These are phyloP conservation scores for Rhinoraja longicauda DNA, from an alignment of 2,797 vertebrate species.

Conservation along the genomic window DNA sequence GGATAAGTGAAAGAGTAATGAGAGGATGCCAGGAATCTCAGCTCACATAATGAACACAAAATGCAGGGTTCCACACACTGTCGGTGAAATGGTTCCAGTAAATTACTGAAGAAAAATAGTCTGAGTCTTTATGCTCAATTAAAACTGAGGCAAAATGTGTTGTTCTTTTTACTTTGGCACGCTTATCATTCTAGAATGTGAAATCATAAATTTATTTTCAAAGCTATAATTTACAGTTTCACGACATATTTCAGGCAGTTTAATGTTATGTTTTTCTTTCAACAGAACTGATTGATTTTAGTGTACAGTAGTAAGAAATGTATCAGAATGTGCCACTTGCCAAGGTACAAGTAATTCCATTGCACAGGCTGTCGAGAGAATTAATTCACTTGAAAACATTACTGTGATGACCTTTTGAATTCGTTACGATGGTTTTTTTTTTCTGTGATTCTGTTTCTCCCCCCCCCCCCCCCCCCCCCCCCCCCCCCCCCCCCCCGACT, in stretches of 20 bases:
- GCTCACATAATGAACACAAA: conserved; percentile 28
- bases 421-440: not conserved
- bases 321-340: not conserved
- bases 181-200: conserved; percentile 10
- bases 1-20: conserved; percentile 32
- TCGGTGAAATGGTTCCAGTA: conserved; percentile 24
- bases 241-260: not conserved
- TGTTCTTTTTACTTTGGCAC: not conserved
- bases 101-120: conserved; percentile 13
- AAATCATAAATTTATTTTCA: not conserved
- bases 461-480: not conserved
- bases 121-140: conserved; percentile 8
- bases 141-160: not conserved
- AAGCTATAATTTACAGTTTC: conserved; percentile 29
- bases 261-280: not conserved
- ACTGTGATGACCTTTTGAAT: not conserved
- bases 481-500: not conserved
- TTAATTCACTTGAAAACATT: not conserved
- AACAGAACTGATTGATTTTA: not conserved
- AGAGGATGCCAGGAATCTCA: conserved; percentile 20
- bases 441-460: not conserved
- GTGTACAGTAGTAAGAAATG: not conserved
- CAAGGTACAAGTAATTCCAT: not conserved
- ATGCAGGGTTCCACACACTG: not conserved
- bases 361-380: not conserved